Percentiles rank a stretch among this genome's conserved stretches.
Evolutionary conservation across 2,888 invertebrate genomes (phyloP).

Genomic region (Thysanoteuthis rhombus): DNA sequence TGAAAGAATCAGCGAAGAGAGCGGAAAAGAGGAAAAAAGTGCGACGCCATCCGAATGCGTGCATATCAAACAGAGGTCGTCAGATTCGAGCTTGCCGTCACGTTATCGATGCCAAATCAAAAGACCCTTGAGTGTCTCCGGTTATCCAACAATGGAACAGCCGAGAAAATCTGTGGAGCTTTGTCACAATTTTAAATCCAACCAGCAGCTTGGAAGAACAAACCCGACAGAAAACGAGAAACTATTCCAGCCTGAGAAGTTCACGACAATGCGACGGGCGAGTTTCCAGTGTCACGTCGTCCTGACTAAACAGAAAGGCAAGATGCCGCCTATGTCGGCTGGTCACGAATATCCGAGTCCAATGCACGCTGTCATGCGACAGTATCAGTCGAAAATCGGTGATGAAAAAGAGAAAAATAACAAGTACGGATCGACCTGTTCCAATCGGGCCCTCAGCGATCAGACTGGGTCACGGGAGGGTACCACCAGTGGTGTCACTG

Average conservation of each 20-base stretch:
- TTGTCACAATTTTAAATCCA: background rate
- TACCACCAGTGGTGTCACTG: background rate
- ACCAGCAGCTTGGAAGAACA: background rate
- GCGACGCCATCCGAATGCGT: background rate
- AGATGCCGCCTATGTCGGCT: background rate
- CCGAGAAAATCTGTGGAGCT: background rate
- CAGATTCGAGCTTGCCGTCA: background rate
- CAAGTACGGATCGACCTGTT: background rate
- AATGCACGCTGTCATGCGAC: conserved; percentile 33
- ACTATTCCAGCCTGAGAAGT: background rate
- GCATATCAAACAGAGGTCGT: background rate
- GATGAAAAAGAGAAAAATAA: background rate
- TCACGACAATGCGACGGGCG: conserved; percentile 29
- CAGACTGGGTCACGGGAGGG: background rate
- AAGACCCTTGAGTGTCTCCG: conserved; percentile 14
- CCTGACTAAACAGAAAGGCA: background rate
- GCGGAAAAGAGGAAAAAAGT: conserved; percentile 15
- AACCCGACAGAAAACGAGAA: background rate
- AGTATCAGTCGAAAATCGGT: background rate
- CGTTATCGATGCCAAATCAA: background rate
- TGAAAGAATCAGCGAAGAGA: conserved; percentile 15
- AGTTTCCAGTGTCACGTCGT: conserved; percentile 32
- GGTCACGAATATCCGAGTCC: conserved; percentile 29
- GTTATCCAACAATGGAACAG: background rate
- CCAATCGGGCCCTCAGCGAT: background rate